phyloP scores from a whole-genome alignment of 2,888 invertebrate species.

The Xylocampa areola region DNA sequence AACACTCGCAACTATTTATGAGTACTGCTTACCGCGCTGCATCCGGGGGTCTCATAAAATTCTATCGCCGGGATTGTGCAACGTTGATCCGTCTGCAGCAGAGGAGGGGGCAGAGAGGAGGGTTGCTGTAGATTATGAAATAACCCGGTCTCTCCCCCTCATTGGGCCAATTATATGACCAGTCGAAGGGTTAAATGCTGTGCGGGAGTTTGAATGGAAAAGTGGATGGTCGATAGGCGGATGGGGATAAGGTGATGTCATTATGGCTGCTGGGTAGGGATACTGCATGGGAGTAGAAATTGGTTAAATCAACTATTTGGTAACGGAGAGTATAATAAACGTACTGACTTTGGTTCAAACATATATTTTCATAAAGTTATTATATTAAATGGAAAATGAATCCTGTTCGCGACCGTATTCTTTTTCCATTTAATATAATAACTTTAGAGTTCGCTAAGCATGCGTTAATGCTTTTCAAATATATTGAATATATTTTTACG shows the following conservation, averaged over 20 bases:
- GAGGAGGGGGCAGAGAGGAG: no score
- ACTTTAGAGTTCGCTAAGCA: no score
- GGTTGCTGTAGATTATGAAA: conserved; percentile 61
- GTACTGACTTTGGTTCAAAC: not conserved
- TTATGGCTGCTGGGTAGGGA: conserved; percentile 24
- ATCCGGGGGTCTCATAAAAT: conserved; percentile 86
- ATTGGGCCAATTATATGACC: conserved; percentile 59
- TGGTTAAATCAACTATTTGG: not conserved
- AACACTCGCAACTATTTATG: conserved; percentile 76
- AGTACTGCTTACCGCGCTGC: conserved; percentile 83
- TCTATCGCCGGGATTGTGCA: conserved; percentile 86
- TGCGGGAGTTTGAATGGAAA: conserved; percentile 27
- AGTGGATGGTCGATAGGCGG: conserved; percentile 15
- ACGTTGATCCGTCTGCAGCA: conserved; percentile 80
- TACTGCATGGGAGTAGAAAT: not conserved
- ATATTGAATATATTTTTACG: no score
- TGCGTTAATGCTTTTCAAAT: no score
- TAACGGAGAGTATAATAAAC: not conserved
- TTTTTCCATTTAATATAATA: no score
- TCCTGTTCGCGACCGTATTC: no score
- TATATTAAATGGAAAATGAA: no score
- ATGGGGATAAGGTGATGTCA: conserved; percentile 16
- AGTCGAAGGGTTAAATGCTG: conserved; percentile 56
- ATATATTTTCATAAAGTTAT: no score
- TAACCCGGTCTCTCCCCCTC: conserved; percentile 47